Evolutionary conservation across 2,888 invertebrate species (phyloP).

Genomic region (Drosophila anomelani): DNA sequence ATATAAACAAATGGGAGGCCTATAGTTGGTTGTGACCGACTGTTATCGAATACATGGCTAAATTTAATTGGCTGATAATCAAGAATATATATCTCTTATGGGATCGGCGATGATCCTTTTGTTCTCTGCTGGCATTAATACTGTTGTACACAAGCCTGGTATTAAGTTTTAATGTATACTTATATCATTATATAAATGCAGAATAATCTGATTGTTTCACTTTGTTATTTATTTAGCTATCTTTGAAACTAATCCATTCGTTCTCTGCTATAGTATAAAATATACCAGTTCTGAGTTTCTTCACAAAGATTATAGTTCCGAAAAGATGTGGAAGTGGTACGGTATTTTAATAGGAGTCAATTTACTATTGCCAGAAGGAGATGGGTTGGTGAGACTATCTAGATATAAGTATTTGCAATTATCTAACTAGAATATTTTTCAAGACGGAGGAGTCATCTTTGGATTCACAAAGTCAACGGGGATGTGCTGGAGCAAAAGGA

Average conservation of each 20-base stretch:
- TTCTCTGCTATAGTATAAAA: not conserved
- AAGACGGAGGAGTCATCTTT: not conserved
- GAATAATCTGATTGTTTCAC: not conserved
- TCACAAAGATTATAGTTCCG: not conserved
- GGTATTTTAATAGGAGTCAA: not conserved
- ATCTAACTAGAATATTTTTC: not conserved
- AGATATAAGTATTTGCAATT: not conserved
- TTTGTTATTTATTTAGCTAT: not conserved
- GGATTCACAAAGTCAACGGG: not conserved
- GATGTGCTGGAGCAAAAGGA: no score
- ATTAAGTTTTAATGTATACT: not conserved
- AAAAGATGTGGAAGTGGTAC: not conserved
- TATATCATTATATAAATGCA: not conserved
- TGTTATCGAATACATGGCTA: no score
- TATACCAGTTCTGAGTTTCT: not conserved
- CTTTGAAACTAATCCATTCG: not conserved
- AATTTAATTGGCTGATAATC: no score
- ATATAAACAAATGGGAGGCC: not conserved
- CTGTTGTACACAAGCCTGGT: not conserved
- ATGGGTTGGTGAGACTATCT: not conserved
- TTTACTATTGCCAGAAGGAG: not conserved
- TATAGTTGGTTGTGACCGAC: no score
- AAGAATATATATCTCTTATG: no score
- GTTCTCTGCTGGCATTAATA: no score
- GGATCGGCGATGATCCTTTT: no score